phyloP scores from a whole-genome alignment of 2,888 invertebrate species.

The Crepidodera aurea region DNA sequence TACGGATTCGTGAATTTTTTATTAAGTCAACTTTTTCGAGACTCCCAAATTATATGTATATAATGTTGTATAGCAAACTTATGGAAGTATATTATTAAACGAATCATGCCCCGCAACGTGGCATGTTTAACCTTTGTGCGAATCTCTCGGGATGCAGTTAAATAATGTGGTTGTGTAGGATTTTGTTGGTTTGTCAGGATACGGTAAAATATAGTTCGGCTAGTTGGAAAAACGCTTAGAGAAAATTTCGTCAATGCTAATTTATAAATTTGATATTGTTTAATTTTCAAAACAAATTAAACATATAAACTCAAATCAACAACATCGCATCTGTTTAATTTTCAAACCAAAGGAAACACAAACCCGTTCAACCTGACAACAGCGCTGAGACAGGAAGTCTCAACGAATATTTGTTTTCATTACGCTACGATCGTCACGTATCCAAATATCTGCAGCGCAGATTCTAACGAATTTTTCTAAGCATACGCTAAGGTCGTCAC shows the following conservation, averaged over 20 bases:
- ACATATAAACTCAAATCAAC: too few species aligned
- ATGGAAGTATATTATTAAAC: constrained; percentile 4
- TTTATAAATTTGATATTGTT: too few species aligned
- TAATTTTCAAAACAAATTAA: too few species aligned
- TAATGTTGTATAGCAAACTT: constrained; percentile 7
- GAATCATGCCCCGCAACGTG: background rate
- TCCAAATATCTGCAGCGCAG: too few species aligned
- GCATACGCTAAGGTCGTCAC: too few species aligned
- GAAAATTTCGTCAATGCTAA: background rate
- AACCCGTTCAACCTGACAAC: too few species aligned
- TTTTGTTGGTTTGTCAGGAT: background rate
- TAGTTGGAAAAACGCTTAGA: background rate
- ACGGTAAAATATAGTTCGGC: background rate
- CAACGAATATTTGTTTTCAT: too few species aligned
- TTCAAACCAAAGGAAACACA: too few species aligned
- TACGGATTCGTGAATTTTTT: background rate
- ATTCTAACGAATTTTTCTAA: too few species aligned
- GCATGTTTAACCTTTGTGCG: constrained; percentile 3
- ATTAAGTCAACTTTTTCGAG: background rate
- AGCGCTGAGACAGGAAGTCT: too few species aligned
- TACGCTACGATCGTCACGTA: too few species aligned
- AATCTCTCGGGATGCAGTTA: constrained; percentile 1
- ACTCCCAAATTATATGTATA: constrained; percentile 10
- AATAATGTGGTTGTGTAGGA: background rate
- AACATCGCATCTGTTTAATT: too few species aligned